phyloP scores from a whole-genome alignment of 1,140 invertebrate species.

The Palaemon carinicauda region DNA sequence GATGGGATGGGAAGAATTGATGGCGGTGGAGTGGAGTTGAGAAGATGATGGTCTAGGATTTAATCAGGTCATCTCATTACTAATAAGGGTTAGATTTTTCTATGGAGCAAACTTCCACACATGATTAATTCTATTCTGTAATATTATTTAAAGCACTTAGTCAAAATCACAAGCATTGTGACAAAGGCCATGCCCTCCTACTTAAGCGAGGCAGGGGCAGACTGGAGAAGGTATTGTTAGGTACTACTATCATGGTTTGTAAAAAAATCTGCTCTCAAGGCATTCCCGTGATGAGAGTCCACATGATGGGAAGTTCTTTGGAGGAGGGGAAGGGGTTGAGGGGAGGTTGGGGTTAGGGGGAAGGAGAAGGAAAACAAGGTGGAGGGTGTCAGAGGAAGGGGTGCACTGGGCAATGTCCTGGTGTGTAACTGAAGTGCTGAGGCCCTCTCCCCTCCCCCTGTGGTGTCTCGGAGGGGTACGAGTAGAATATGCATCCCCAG shows the following conservation, averaged over 20 bases:
- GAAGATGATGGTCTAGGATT: no score
- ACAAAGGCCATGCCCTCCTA: constrained; percentile 17
- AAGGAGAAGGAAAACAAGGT: background rate
- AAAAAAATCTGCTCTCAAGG: constrained; percentile 55
- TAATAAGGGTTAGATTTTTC: background rate
- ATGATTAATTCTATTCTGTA: constrained; percentile 57
- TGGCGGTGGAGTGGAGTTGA: no score
- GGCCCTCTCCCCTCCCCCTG: background rate
- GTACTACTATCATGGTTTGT: constrained; percentile 35
- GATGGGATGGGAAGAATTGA: no score
- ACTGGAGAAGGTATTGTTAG: constrained; percentile 21
- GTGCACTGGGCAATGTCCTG: no score
- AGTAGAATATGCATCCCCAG: background rate
- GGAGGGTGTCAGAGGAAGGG: no score
- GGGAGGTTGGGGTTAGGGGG: background rate
- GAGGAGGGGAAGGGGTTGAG: constrained; percentile 22
- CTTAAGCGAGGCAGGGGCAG: constrained; percentile 25
- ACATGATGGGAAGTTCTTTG: constrained; percentile 34
- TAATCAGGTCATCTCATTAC: no score
- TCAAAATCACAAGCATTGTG: constrained; percentile 57
- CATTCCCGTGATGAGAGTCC: constrained; percentile 52
- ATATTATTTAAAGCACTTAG: constrained; percentile 58
- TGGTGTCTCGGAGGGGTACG: background rate
- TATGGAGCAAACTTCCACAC: constrained; percentile 57
- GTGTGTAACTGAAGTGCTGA: background rate